A percentile compares a stretch with the other conserved stretches of the same genome.
Evolutionary conservation across 1,140 invertebrate genomes (phyloP).

Genomic region (Solen grandis): DNA sequence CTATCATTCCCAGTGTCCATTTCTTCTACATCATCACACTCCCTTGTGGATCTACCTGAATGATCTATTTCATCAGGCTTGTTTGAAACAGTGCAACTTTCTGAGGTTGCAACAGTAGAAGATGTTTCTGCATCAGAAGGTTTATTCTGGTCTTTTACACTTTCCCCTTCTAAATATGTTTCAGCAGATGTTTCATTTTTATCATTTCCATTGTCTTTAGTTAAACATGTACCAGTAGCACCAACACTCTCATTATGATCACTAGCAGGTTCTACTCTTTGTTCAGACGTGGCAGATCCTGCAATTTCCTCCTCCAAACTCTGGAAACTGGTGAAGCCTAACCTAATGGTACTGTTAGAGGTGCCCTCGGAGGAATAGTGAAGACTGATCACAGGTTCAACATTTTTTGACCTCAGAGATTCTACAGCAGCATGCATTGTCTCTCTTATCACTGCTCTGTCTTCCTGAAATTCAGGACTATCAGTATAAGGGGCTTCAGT

Average conservation of each 20-base stretch:
- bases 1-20: too few relatives aligned
- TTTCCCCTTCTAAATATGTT: too few relatives aligned
- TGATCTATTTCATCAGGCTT: too few relatives aligned
- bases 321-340: constrained; percentile 73
- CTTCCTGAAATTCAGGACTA: not conserved
- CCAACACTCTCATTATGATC: not conserved
- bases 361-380: constrained; percentile 76
- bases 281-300: constrained; percentile 3
- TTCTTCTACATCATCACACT: too few relatives aligned
- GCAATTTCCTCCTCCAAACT: constrained; percentile 64
- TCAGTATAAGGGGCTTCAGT: not conserved
- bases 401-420: constrained; percentile 32
- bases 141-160: not conserved
- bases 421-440: constrained; percentile 41
- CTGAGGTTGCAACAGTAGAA: too few relatives aligned
- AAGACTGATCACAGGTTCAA: constrained; percentile 83
- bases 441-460: not conserved
- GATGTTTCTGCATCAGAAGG: not conserved
- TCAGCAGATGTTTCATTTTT: too few relatives aligned
- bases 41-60: too few relatives aligned
- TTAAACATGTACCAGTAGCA: not conserved
- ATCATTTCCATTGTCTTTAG: not conserved
- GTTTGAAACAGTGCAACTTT: too few relatives aligned
- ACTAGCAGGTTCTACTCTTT: not conserved
- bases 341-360: constrained; percentile 70